Conservation (phyloP, 2,113 vertebrate species). For the Pachycephala philippinensis region DNA sequence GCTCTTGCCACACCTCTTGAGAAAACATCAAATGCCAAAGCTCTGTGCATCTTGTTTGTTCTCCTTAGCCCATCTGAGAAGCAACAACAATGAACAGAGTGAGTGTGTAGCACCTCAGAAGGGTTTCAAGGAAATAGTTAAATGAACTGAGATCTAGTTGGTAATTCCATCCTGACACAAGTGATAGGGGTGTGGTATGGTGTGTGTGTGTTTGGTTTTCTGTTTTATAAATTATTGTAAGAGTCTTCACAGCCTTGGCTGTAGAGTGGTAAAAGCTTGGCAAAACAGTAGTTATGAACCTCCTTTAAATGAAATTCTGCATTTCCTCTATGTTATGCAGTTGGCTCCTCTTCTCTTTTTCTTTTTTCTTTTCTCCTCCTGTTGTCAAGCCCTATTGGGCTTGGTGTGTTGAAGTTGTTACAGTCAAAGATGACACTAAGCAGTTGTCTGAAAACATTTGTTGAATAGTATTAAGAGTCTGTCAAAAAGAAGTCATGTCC, state of each 20-base stretch:
- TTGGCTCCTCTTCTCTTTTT: background rate
- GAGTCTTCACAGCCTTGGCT: background rate
- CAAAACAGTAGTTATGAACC: background rate
- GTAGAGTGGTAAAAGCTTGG: background rate
- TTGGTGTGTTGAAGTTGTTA: background rate
- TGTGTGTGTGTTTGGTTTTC: background rate
- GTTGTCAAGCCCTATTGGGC: accelerated
- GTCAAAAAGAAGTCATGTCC: background rate
- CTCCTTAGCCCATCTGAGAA: background rate
- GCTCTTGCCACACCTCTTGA: background rate
- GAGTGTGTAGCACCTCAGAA: background rate
- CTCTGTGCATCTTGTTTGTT: background rate
- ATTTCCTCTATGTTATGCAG: background rate
- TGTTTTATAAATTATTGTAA: background rate
- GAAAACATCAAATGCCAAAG: background rate
- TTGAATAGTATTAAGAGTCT: background rate
- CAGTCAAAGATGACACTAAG: background rate
- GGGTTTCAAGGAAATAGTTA: background rate
- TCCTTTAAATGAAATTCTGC: background rate
- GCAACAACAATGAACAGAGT: background rate
- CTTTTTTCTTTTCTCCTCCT: accelerated
- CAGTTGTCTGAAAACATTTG: background rate
- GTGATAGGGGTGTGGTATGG: background rate
- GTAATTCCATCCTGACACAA: background rate
- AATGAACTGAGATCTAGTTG: background rate